These are phyloP conservation scores for Anorthoa munda DNA, from an alignment of 2,888 invertebrate species.

Conservation along the genomic window DNA sequence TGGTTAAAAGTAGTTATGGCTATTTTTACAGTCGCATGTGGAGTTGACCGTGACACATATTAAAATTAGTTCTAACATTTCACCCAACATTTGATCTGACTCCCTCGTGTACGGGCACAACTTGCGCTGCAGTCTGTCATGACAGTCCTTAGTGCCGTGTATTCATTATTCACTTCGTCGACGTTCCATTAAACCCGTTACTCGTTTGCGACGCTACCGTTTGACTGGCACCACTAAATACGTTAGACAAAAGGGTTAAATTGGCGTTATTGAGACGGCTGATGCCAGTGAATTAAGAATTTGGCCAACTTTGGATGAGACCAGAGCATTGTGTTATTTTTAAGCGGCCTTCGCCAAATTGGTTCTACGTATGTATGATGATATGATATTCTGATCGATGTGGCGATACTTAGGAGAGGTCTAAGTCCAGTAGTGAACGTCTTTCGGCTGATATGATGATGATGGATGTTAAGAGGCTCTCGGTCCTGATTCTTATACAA, in stretches of 20 bases:
- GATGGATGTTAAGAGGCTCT: too few relatives aligned
- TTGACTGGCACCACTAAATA: slow-evolving; percentile 37
- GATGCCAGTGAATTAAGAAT: not conserved
- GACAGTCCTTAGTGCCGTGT: slow-evolving; percentile 60
- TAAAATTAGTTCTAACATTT: not conserved
- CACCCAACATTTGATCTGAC: slow-evolving; percentile 8
- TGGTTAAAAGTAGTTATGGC: too few relatives aligned
- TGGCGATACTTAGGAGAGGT: too few relatives aligned
- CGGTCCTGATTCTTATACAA: not conserved
- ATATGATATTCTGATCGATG: too few relatives aligned
- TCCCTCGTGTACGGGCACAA: slow-evolving; percentile 25
- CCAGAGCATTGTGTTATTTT: not conserved
- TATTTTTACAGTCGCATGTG: too few relatives aligned
- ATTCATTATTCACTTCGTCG: slow-evolving; percentile 68
- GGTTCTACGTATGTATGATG: not conserved
- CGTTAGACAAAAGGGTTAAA: slow-evolving; percentile 26
- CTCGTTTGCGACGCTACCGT: slow-evolving; percentile 55
- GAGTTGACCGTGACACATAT: not conserved
- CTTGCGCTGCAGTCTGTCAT: slow-evolving; percentile 43
- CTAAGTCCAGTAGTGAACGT: too few relatives aligned
- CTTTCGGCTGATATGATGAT: too few relatives aligned
- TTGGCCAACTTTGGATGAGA: not conserved
- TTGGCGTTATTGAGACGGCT: not conserved
- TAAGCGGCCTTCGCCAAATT: not conserved
- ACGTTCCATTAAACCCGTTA: slow-evolving; percentile 65